Percentiles rank a stretch among this genome's conserved stretches.
These are phyloP conservation scores for Rhopilema esculentum DNA, from an alignment of 30 jellyfish, hydroid and myxozoan genomes.

Conservation along the genomic window DNA sequence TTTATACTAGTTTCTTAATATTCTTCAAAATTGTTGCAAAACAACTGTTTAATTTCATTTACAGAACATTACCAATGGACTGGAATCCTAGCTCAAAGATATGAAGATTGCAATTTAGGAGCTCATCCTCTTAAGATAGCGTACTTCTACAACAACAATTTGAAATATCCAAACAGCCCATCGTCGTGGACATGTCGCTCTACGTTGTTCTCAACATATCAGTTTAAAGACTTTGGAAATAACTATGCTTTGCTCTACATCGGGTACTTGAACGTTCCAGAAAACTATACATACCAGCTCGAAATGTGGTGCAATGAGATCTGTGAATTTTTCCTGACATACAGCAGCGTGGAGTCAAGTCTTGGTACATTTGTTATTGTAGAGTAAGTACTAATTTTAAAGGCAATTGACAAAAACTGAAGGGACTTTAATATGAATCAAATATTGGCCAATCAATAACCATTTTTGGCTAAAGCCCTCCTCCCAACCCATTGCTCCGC, in stretches of 20 bases:
- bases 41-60: no score
- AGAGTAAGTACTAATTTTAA: no score
- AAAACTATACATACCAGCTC: slow-evolving; percentile 1
- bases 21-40: no score
- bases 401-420: no score
- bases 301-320: slow-evolving; percentile 30
- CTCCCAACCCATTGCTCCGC: no score
- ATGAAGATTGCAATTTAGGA: not conserved
- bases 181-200: slow-evolving; percentile 21
- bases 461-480: no score
- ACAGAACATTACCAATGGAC: slow-evolving; percentile 14
- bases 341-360: not conserved
- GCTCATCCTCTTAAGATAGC: not conserved
- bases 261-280: slow-evolving; percentile 20
- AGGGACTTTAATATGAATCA: no score
- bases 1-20: no score
- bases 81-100: slow-evolving; percentile 5
- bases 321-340: slow-evolving; percentile 6
- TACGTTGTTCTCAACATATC: not conserved
- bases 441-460: no score
- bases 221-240: not conserved
- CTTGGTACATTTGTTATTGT: no score
- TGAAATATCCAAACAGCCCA: slow-evolving; percentile 21
- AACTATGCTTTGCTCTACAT: slow-evolving; percentile 17
- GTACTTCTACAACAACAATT: not conserved